Evolutionary conservation across 2,113 vertebrate species (phyloP), one percentile per base, ranked within the genome.

Genomic region (Scatophagus argus): DNA sequence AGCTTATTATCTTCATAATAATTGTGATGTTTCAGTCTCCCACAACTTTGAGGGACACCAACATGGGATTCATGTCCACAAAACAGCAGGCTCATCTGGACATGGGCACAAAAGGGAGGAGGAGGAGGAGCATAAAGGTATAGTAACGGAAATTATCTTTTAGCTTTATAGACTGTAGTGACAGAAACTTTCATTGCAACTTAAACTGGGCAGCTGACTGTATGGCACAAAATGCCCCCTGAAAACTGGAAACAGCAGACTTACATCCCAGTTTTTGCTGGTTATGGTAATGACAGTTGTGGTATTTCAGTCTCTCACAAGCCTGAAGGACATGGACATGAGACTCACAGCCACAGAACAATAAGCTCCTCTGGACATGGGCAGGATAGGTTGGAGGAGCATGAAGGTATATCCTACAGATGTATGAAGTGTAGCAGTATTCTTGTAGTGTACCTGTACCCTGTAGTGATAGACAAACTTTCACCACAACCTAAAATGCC

Each of bases 1-100:
- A 23, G 8, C 19, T 51, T 23, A 1, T 8, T n/a, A 23, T 23
- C 21, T 23, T 23, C 3, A 14, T 6, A 8, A 8, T 36, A 36
- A 36, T 36, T 36, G 34, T 36, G 34, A 8, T 39, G 17, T 88
- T 39, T 79, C 69, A 85, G 86, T 46, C 36, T 49, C 63, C 19
- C 70, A 78, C 17, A 38, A 52, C 1, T 63, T 36, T 65, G 44
- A 62, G 25, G 41, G 6, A 31, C 44, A 83, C 1, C 13, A 6
- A 16, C 74, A 51, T 55, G 82, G 77, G 8, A 47, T 36, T 23
- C 54, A 66, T n/a, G 75, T 71, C 23, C 49, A 29, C 27, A 39
- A 9, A 59, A 36, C 55, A 21, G 12, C 32, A 32, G 8, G 5
- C 14, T n/a, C 32, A 4, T 43, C 61, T 23, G 34, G 14, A 1